Conservation (phyloP, 2,797 vertebrate species). For the Psittacula echo region DNA sequence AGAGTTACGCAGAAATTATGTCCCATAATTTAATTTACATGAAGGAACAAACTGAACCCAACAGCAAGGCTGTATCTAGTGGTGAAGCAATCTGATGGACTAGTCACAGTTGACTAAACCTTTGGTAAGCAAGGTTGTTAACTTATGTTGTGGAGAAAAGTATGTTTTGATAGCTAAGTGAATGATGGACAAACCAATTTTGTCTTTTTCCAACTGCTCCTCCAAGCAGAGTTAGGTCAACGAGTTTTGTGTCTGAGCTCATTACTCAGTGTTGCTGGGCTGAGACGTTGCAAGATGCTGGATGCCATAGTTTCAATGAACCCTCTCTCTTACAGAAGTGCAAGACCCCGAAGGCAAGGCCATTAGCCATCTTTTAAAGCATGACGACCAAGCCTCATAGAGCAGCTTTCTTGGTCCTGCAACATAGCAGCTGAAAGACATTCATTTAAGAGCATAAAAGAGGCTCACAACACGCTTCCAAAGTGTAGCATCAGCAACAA, state of each 20-base stretch:
- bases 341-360: not conserved
- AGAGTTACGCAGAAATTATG: not conserved
- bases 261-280: not conserved
- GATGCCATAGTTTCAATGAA: not conserved
- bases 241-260: not conserved
- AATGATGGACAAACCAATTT: not conserved
- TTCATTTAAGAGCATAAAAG: not conserved
- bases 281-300: not conserved
- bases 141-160: not conserved
- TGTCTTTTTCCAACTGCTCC: not conserved
- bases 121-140: not conserved
- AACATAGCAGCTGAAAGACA: not conserved
- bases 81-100: not conserved
- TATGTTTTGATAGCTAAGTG: not conserved
- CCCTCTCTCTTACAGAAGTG: not conserved
- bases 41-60: slow-evolving; percentile 5
- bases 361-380: not conserved
- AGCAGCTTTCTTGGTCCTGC: not conserved
- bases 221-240: not conserved
- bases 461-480: not conserved
- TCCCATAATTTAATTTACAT: not conserved
- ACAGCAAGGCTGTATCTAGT: not conserved
- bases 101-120: not conserved
- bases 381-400: not conserved
- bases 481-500: rapidly evolving